These are phyloP conservation scores for Todiramphus chloris DNA, from an alignment of 2,113 vertebrate species.

Conservation along the genomic window DNA sequence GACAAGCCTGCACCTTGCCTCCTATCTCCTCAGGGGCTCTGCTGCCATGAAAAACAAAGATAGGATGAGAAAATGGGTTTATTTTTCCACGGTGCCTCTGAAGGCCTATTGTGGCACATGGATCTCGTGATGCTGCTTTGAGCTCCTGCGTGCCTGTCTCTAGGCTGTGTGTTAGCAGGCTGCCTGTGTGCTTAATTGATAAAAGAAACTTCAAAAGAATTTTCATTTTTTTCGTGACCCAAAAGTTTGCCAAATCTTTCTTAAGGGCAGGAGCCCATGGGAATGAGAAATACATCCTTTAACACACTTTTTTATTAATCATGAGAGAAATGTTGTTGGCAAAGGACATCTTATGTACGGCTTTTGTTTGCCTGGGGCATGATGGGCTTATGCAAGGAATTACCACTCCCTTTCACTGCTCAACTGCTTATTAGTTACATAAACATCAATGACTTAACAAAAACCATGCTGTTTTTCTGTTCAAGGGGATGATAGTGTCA, in stretches of 20 bases:
- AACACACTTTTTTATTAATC: background rate
- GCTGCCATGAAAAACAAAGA: background rate
- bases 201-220: background rate
- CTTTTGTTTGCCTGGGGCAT: background rate
- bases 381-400: background rate
- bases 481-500: background rate
- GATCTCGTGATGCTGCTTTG: background rate
- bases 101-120: background rate
- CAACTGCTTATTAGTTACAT: background rate
- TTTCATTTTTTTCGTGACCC: background rate
- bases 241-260: background rate
- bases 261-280: background rate
- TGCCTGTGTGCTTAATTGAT: background rate
- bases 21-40: background rate
- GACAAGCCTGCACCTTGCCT: background rate
- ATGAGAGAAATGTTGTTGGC: background rate
- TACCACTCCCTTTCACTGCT: background rate
- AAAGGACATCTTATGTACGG: background rate
- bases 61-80: background rate
- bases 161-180: background rate
- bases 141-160: background rate
- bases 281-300: background rate
- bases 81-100: background rate
- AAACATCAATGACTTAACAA: background rate
- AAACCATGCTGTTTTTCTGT: background rate